phyloP scores from a whole-genome alignment of 2,113 vertebrate genomes.

The Rhynchomys soricoides region DNA sequence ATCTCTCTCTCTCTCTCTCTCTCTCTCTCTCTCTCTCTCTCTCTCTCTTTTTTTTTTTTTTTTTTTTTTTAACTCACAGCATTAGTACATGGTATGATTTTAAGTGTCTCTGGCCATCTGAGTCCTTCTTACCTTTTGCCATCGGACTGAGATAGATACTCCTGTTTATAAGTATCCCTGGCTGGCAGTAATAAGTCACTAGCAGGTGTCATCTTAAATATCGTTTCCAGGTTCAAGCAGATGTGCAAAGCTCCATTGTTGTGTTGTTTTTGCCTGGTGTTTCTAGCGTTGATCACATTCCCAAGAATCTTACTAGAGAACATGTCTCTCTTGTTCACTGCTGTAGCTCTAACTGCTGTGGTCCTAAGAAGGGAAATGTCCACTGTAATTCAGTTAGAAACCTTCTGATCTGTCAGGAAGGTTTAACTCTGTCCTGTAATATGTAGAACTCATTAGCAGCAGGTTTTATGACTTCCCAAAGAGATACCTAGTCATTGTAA shows the following conservation, averaged over 20 bases:
- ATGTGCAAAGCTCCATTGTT: neutral
- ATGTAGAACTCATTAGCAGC: conserved; percentile 30
- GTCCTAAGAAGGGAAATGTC: neutral
- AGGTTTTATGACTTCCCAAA: neutral
- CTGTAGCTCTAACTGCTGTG: neutral
- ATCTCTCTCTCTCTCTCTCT: too few species aligned
- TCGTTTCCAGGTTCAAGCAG: neutral
- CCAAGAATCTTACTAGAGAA: neutral
- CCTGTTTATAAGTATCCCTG: neutral
- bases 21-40: too few species aligned
- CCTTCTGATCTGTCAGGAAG: neutral
- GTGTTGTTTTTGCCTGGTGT: neutral
- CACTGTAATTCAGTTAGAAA: conserved; percentile 15
- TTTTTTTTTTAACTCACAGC: neutral
- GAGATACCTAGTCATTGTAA: neutral
- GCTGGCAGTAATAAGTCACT: neutral
- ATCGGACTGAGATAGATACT: neutral
- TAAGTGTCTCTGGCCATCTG: neutral
- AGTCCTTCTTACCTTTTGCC: neutral
- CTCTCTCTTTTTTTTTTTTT: too few species aligned
- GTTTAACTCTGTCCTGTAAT: conserved; percentile 1
- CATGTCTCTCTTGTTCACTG: neutral
- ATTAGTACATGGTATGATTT: neutral
- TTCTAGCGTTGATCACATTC: neutral
- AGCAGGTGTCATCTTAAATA: neutral